Evolutionary conservation across 2,888 invertebrate genomes (phyloP).

Genomic region (Petrolisthes manimaculis): DNA sequence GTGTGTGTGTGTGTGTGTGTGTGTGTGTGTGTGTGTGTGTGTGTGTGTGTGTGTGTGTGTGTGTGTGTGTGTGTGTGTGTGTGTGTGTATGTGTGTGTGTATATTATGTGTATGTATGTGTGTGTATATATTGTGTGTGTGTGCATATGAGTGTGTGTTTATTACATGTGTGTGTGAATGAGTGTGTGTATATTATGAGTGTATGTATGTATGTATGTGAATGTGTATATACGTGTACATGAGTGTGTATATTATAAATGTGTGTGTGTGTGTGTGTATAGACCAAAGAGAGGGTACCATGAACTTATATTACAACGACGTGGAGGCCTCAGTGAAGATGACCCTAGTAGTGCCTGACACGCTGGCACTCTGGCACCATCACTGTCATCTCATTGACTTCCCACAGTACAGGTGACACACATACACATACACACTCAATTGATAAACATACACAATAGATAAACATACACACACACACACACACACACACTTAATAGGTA

Average conservation of each 20-base stretch:
- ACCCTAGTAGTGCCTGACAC: conserved; percentile 28
- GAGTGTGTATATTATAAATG: too few relatives aligned
- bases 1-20: conserved; percentile 26
- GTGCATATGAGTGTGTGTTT: background rate
- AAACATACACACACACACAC: background rate
- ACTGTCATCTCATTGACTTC: conserved; percentile 37
- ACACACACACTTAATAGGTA: too few relatives aligned
- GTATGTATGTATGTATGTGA: background rate
- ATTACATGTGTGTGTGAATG: background rate
- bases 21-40: conserved; percentile 1
- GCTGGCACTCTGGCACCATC: conserved; percentile 31
- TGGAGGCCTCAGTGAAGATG: conserved; percentile 34
- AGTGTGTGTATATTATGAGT: too few relatives aligned
- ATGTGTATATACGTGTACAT: background rate
- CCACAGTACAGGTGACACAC: conserved; percentile 28
- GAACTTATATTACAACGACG: conserved; percentile 48
- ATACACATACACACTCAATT: background rate
- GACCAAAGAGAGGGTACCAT: conserved; percentile 36
- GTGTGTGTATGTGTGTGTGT: background rate
- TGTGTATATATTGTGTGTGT: background rate
- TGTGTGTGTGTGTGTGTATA: background rate
- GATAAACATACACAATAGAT: background rate
- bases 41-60: background rate
- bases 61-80: conserved; percentile 11
- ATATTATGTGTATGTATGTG: background rate